Base-by-base conservation (phyloP, 2,113 vertebrate genomes). In the Aspidoscelis tigris region DNA sequence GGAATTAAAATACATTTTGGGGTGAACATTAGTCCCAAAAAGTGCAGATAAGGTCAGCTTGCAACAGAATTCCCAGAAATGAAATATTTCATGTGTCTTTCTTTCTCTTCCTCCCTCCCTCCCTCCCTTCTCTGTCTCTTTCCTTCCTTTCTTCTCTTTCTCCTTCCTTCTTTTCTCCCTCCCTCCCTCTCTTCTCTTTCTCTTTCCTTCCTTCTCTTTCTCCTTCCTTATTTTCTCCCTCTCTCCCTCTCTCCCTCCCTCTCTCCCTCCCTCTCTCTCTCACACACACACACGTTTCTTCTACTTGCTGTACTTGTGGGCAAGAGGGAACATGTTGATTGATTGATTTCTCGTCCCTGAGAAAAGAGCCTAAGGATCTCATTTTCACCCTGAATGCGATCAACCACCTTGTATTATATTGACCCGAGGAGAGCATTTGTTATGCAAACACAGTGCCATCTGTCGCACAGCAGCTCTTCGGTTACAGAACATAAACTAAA, bases 401-500 rank as follows among this genome's bases (percentile, higher is more conserved):
- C 79, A 80, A 86, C 84, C 91, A 89, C 90, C 78, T 91, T 73
- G 81, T 87, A 87, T 70, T 79, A 65, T 70, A 85, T 53, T 90
- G 92, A 92, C 88, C 92, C 85, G 77, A 78, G 0, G 71, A 90
- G 90, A 93, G 89, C 91, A 90, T 93, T 89, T 92, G 87, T 89
- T 92, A 91, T 92, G 89, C 80, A 92, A 94, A 94, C 89, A 88
- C 78, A 81, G 80, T 79, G 78, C 93, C 92, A 93, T 95, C 93
- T 95, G 94, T 92, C 89, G 65, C 93, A 81, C 76, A 91, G 89
- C 84, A 76, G 88, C 79, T 87, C 84, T 86, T 94, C 92, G 71
- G 89, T 92, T 88, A 83, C 33, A 90, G 91, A 92, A 92, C 83
- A 92, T 92, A 95, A 94, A 91, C 91, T 90, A 93, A 94, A 90